These are phyloP conservation scores for Toxotes lorentzi DNA, from an alignment of 2,797 vertebrate species.

Conservation along the genomic window DNA sequence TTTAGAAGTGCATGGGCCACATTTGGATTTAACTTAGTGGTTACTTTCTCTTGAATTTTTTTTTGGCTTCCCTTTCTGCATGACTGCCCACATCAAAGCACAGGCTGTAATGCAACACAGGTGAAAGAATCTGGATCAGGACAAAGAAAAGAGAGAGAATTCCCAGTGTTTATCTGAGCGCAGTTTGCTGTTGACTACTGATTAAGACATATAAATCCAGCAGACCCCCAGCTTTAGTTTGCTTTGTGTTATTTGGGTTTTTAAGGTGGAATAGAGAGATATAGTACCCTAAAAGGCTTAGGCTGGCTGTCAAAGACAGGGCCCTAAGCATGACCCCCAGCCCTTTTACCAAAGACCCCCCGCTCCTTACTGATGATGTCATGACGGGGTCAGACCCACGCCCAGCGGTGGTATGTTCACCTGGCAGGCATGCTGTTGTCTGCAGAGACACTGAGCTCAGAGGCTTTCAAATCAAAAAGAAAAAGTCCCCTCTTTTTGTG, in stretches of 20 bases:
- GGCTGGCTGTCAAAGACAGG: conserved; percentile 16
- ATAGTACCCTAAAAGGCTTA: neutral
- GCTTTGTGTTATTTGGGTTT: neutral
- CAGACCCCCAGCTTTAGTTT: neutral
- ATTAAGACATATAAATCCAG: neutral
- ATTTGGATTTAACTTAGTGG: neutral
- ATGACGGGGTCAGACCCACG: conserved; percentile 38
- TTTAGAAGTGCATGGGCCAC: conserved; percentile 9
- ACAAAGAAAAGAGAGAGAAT: neutral
- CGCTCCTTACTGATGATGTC: conserved; percentile 35
- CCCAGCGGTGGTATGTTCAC: conserved; percentile 71
- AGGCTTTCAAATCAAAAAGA: too few species aligned
- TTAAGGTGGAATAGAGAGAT: conserved; percentile 4
- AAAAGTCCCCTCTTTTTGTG: neutral
- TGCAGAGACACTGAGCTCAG: neutral
- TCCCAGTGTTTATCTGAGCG: neutral
- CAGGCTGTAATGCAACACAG: conserved; percentile 19
- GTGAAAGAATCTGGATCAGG: conserved; percentile 28
- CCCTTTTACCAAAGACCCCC: conserved; percentile 7
- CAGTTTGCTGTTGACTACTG: neutral
- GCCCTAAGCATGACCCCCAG: conserved; percentile 3
- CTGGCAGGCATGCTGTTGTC: conserved; percentile 47
- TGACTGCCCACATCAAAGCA: conserved; percentile 22
- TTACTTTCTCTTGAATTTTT: conserved; percentile 10
- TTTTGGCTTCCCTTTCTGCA: conserved; percentile 13